Evolutionary conservation across 2,888 invertebrate species (phyloP), one percentile per base, ranked within the genome.

Genomic region (Shargacucullia verbasci): DNA sequence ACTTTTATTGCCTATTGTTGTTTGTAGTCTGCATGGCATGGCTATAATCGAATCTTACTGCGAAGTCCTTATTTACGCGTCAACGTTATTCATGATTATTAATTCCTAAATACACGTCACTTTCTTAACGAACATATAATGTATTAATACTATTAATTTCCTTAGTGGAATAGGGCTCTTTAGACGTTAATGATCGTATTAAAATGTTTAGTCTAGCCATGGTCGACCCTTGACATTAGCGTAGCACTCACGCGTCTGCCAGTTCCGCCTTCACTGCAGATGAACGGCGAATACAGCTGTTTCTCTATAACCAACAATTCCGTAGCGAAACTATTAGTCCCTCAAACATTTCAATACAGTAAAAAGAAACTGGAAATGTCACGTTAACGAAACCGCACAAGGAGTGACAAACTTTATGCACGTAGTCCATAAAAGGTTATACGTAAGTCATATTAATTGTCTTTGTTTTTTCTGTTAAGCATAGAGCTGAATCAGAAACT

Each of bases 211-310:
- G 83, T 78, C 82, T 84, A 78, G 60, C 63, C 58, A 52, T 53
- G 60, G 44, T 29, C 56, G 76, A 84, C 82, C 83, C 62, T 50
- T 84, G 82, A 82, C 82, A 80, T 81, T 75, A 72, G 62, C 69
- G 72, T 54, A 38, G 57, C 55, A 33, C 68, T 52, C 59, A 49
- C 47, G 53, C 65, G 75, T 79, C 74, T 76, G 55, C 27, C 48
- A 47, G 44, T 31, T 54, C 39, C 37, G 37, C 43, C 43, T 54
- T 54, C 50, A 62, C 60, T 70, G 70, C 66, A 73, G 65, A 69
- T 53, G 65, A 67, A 69, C 53, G 29, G 55, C 31, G 53, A 55
- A 69, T 73, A 62, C 64, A 66, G 64, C 56, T 59, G 33, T 63
- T 52, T 50, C 40, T 41, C 10, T 52, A 15, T 20, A 27, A 5